Evolutionary conservation across 2,113 vertebrate genomes (phyloP), one percentile per base, ranked within the genome.

Genomic region (Macquaria ambigua): DNA sequence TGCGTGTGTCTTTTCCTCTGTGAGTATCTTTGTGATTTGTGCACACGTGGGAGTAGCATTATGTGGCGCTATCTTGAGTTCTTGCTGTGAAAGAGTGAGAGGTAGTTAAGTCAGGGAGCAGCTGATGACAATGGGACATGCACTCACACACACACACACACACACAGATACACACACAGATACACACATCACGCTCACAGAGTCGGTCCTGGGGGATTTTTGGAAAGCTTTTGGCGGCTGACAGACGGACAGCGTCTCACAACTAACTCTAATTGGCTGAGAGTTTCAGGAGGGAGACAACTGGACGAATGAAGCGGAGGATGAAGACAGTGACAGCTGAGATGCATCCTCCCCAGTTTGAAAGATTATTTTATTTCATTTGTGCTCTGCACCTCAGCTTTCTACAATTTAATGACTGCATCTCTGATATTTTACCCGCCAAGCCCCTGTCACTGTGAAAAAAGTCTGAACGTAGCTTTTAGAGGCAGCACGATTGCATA

Each of bases 191-290:
- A 16, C 21, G 12, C 69, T 72, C 55, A 46, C 39, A 62, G 31
- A 74, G 53, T 64, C n/a, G 20, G 53, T 77, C 86, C 67, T 63
- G 39, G 16, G 91, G 86, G 87, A 72, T n/a, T 79, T 76, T 81
- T 34, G 43, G 77, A 80, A 78, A 75, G 70, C 82, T 81, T 86
- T 82, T 75, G 58, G 64, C 53, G 53, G 79, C 89, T 87, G 89
- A 87, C 79, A 88, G 87, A 85, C 28, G 77, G 89, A 89, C 74
- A 55, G 52, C 64, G 3, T 80, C 81, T 88, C 72, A 64, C 59
- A 83, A 59, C 77, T 70, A 34, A 71, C 87, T 90, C 75, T 94
- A 94, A 94, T 94, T 93, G 93, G 92, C 85, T 78, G 80, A 86
- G 74, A 62, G 82, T 84, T 89, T 69, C 77, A 81, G 83, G 64